A percentile compares a stretch with the other conserved stretches of the same genome.
phyloP scores from a whole-genome alignment of 2,888 invertebrate species.

The Melipona beecheii region DNA sequence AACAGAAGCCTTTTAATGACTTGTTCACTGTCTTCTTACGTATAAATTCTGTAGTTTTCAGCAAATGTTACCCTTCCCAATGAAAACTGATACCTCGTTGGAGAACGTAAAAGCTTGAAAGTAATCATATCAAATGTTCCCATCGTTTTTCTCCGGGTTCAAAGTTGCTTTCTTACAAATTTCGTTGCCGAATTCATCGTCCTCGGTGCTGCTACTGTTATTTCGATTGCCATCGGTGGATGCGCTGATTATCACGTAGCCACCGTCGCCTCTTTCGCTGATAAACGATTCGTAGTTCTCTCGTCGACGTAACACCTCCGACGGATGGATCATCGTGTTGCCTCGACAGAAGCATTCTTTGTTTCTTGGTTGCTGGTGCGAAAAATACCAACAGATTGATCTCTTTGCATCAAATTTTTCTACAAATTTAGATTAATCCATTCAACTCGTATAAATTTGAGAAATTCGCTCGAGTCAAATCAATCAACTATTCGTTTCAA shows the following conservation, averaged over 20 bases:
- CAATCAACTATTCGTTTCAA: too few relatives aligned
- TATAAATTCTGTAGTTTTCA: background rate
- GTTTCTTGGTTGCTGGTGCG: slow-evolving; percentile 64
- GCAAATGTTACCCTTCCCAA: background rate
- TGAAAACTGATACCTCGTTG: background rate
- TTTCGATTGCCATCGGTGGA: slow-evolving; percentile 10
- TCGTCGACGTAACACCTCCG: slow-evolving; percentile 44
- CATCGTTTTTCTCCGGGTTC: slow-evolving; percentile 21
- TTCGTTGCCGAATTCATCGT: slow-evolving; percentile 17
- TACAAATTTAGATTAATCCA: too few relatives aligned
- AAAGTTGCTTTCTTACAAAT: background rate
- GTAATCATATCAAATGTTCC: slow-evolving; percentile 11
- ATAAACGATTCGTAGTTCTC: slow-evolving; percentile 28
- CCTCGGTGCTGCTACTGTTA: background rate
- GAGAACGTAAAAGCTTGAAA: background rate
- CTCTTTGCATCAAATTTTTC: background rate
- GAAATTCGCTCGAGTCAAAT: too few relatives aligned
- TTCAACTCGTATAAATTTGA: too few relatives aligned
- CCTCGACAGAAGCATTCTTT: slow-evolving; percentile 70
- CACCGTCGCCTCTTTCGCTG: slow-evolving; percentile 31
- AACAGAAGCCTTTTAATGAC: background rate
- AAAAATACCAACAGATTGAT: slow-evolving; percentile 64
- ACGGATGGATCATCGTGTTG: slow-evolving; percentile 23
- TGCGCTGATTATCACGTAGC: slow-evolving; percentile 43
- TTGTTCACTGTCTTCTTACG: background rate